Evolutionary conservation across 2,113 vertebrate species (phyloP), one percentile per base, ranked within the genome.

Genomic region (Ardeotis arabs): DNA sequence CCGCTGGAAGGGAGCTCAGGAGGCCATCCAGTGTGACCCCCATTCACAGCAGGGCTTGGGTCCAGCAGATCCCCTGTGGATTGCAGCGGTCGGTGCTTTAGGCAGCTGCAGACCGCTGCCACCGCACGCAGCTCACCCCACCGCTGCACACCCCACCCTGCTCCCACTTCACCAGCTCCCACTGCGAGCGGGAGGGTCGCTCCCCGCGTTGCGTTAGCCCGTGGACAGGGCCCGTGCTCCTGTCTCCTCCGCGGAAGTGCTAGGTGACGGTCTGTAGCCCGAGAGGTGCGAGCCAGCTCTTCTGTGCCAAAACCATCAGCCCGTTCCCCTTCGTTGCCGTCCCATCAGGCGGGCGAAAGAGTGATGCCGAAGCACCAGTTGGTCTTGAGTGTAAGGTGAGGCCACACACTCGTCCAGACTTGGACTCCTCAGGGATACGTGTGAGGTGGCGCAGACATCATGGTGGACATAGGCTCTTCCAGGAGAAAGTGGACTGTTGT

Each of bases 71-170:
- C 22, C 64, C 60, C 78, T 0, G 8, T 8, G 37, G 53, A 2
- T 6, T 10, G 6, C 53, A 41, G 11, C 0, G 0, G 33, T 14
- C 24, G 4, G 25, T 2, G 18, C 62, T 70, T 27, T 8, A 8
- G 50, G 50, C 19, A 17, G 4, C 28, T 12, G 29, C 67, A 44
- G n/a, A 7, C 3, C 0, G 2, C 15, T 41, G 66, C 66, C 37
- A 3, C 14, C 0, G 45, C 62, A 8, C 4, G 1, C 17, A 13
- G 50, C 41, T 29, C 45, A 0, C 29, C 52, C 69, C 24, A 0
- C 28, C 1, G 0, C 74, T 2, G 69, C 28, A 18, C 24, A 22
- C 53, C 37, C 29, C 18, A 1, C 47, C 72, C 49, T 17, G 35
- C 59, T 84, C 59, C 10, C 3, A 6, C 47, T 12, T 33, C 3